Evolutionary conservation across 2,797 vertebrate species (phyloP), one percentile per base, ranked within the genome.

Genomic region (Garrulus glandarius): DNA sequence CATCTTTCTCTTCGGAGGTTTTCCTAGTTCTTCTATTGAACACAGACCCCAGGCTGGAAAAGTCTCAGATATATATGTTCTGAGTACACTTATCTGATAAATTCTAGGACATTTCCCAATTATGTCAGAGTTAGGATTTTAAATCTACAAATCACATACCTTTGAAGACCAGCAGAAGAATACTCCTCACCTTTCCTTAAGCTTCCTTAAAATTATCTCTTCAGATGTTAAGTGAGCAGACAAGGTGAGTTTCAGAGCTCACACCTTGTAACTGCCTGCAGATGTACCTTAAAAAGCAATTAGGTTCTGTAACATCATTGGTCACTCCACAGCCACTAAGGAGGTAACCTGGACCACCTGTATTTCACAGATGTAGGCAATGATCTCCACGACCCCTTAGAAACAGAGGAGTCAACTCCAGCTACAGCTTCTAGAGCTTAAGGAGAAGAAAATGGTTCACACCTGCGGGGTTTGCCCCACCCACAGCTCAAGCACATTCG

Each of bases 291-390:
- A 9, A 12, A 30, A 57, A 57, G n/a, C 13, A 50, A 5, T 29
- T 13, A 44, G 5, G 22, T 26, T 52, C 23, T 29, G 6, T 7
- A 63, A 27, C 2, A 0, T 10, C 32, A 27, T 1, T 63, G 67
- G 71, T 23, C 22, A 13, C 29, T 59, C 20, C 20, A 18, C 23
- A 29, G 34, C 13, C 23, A 19, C 50, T 50, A 23, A 84, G 1
- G 9, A 84, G 39, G 17, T 49, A 41, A 69, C 18, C 18, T 4
- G 59, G 9, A 12, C 5, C 64, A 77, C 1, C 30, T 57, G 50
- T 20, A 10, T 15, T 47, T 41, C 87, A 29, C 65, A 86, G 72
- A 13, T 63, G 23, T 18, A 32, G 39, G 15, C 43, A 46, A 6
- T 8, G 7, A 49, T 13, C 50, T 18, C 34, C 6, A 14, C 11